Evolutionary conservation across 2,888 invertebrate species (phyloP).

Genomic region (Oligia latruncula): DNA sequence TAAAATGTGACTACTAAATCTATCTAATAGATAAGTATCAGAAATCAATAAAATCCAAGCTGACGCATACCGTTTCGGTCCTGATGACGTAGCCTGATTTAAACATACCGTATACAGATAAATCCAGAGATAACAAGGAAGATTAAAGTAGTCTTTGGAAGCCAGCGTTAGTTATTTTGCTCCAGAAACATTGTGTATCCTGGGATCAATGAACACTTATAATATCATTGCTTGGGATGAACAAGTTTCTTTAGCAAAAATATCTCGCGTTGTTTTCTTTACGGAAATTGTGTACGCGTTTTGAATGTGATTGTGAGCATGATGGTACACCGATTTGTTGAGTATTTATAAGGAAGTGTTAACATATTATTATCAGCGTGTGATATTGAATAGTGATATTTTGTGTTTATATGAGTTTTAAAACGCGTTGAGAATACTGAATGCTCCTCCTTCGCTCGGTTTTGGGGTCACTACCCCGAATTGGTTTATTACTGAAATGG

Average conservation of each 20-base stretch:
- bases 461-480: slow-evolving; percentile 48
- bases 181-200: slow-evolving; percentile 21
- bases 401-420: slow-evolving; percentile 48
- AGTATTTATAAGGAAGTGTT: slow-evolving; percentile 31
- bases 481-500: slow-evolving; percentile 49
- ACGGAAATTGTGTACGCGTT: slow-evolving; percentile 39
- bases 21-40: slow-evolving; percentile 10
- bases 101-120: slow-evolving; percentile 34
- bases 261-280: slow-evolving; percentile 44
- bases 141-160: slow-evolving; percentile 41
- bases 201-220: background rate
- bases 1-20: background rate
- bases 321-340: slow-evolving; percentile 30
- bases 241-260: slow-evolving; percentile 44
- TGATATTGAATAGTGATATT: slow-evolving; percentile 30
- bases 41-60: slow-evolving; percentile 37
- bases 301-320: slow-evolving; percentile 38
- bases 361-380: slow-evolving; percentile 31
- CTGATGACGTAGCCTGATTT: slow-evolving; percentile 40
- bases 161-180: slow-evolving; percentile 17
- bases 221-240: slow-evolving; percentile 10
- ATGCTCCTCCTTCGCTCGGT: slow-evolving; percentile 21
- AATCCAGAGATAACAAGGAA: slow-evolving; percentile 55
- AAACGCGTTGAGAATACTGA: slow-evolving; percentile 50
- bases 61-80: slow-evolving; percentile 5